Conservation (phyloP, 2,888 invertebrate genomes). For the Caenorhabditis sulstoni region DNA sequence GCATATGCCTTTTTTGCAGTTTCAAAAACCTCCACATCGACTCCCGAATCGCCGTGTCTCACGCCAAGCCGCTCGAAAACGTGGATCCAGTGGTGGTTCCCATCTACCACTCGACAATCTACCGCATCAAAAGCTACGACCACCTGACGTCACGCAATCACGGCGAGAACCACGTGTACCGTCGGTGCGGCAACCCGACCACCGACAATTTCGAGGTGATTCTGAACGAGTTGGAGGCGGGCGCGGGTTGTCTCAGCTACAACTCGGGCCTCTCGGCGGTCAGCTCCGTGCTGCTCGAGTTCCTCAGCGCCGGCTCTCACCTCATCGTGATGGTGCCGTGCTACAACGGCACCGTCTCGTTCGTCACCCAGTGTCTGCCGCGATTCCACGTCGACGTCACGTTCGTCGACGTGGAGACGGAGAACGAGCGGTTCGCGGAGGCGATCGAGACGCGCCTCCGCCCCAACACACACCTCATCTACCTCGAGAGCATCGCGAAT, state of each 20-base stretch:
- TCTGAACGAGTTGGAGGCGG: slow-evolving; percentile 69
- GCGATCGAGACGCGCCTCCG: slow-evolving; percentile 78
- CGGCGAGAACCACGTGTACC: slow-evolving; percentile 66
- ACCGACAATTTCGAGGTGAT: slow-evolving; percentile 68
- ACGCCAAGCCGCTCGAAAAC: too few relatives aligned
- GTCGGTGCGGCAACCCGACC: slow-evolving; percentile 70
- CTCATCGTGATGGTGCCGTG: slow-evolving; percentile 78
- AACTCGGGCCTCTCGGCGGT: slow-evolving; percentile 77
- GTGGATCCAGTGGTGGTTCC: slow-evolving; percentile 69
- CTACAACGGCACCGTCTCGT: slow-evolving; percentile 79
- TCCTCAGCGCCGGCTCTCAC: slow-evolving; percentile 81
- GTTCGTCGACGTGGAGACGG: slow-evolving; percentile 61
- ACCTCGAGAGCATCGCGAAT: slow-evolving; percentile 81
- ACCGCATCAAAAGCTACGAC: slow-evolving; percentile 59
- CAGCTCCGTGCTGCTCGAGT: slow-evolving; percentile 79
- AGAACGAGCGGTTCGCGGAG: slow-evolving; percentile 62
- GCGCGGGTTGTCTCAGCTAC: slow-evolving; percentile 64
- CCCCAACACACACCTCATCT: slow-evolving; percentile 81
- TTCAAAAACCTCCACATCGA: slow-evolving; percentile 54
- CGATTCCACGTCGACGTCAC: slow-evolving; percentile 78
- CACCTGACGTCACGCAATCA: slow-evolving; percentile 52
- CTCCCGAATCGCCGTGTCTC: too few relatives aligned
- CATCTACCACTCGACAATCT: slow-evolving; percentile 67
- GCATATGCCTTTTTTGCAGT: slow-evolving; percentile 51
- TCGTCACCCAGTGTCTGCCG: slow-evolving; percentile 76